These are phyloP conservation scores for Diadophis punctatus DNA, from an alignment of 2,113 vertebrate species.

Conservation along the genomic window DNA sequence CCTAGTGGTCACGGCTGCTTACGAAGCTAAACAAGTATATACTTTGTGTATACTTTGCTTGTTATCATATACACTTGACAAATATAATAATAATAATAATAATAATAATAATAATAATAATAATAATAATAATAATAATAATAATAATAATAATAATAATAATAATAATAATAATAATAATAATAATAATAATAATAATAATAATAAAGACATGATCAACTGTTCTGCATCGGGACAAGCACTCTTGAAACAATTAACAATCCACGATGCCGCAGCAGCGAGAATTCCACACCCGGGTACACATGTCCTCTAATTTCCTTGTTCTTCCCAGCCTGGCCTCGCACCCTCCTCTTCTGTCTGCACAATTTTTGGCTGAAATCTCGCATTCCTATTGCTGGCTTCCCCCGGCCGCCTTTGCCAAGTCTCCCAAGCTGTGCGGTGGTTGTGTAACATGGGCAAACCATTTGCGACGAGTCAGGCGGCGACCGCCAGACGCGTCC, in stretches of 20 bases:
- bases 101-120: no score
- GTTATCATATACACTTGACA: no score
- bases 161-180: no score
- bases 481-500: constrained; percentile 64
- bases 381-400: constrained; percentile 22
- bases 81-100: no score
- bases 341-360: background rate
- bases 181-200: no score
- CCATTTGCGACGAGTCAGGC: constrained; percentile 53
- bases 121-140: no score
- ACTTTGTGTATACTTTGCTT: no score
- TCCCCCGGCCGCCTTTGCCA: constrained; percentile 35
- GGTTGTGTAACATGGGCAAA: constrained; percentile 50
- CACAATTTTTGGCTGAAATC: background rate
- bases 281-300: background rate
- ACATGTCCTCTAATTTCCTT: background rate
- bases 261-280: background rate
- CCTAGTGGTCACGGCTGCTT: background rate
- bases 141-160: no score
- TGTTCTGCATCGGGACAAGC: no score
- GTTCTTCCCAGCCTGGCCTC: background rate
- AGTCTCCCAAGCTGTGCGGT: constrained; percentile 30
- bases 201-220: background rate
- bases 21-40: background rate
- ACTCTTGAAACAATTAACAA: background rate